Conservation (phyloP, 2,888 invertebrate species). For the Sarcophaga carnaria region DNA sequence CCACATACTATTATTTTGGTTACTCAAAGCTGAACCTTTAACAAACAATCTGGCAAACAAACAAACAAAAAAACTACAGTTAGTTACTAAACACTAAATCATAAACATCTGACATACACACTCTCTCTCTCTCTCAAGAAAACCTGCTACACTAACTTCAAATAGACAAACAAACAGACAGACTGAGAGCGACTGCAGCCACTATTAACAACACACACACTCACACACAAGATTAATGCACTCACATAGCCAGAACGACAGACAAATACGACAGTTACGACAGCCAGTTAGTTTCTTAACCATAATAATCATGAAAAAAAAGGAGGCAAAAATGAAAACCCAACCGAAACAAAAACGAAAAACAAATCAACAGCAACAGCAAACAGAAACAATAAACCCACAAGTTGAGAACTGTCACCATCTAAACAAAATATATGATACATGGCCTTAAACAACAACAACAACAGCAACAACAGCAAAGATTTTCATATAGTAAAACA, state of each 20-base stretch:
- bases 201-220: background rate
- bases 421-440: constrained; percentile 55
- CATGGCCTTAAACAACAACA: constrained; percentile 52
- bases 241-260: background rate
- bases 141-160: constrained; percentile 57
- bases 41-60: constrained; percentile 53
- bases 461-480: constrained; percentile 46
- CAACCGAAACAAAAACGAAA: constrained; percentile 37
- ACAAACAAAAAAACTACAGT: constrained; percentile 71
- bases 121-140: constrained; percentile 9
- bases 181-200: background rate
- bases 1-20: constrained; percentile 44
- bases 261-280: constrained; percentile 41
- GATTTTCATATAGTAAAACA: constrained; percentile 28
- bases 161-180: constrained; percentile 41
- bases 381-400: constrained; percentile 61
- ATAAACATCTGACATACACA: constrained; percentile 72
- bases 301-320: constrained; percentile 47
- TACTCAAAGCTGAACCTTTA: background rate
- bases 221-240: background rate
- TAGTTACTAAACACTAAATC: constrained; percentile 80
- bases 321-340: constrained; percentile 43
- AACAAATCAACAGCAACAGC: constrained; percentile 44
- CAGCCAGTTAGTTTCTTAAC: constrained; percentile 52
- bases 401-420: constrained; percentile 66